Conservation (phyloP, 2,113 vertebrate species). For the Spea bombifrons region DNA sequence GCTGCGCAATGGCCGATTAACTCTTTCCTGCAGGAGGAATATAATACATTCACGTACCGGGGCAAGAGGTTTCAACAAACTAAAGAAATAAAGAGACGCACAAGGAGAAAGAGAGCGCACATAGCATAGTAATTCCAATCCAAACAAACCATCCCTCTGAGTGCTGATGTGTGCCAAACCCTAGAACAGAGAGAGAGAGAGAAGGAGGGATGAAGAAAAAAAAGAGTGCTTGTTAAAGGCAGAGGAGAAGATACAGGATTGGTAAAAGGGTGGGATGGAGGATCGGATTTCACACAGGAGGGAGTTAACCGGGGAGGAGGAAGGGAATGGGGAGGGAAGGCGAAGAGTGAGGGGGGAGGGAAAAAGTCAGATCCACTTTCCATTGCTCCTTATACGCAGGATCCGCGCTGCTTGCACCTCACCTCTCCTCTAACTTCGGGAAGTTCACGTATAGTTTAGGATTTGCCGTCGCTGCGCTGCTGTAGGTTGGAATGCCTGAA, state of each 20-base stretch:
- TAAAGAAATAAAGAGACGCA: constrained; percentile 20
- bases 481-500: neutral
- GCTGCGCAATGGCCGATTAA: neutral
- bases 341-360: constrained; percentile 32
- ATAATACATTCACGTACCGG: neutral
- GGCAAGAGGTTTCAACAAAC: neutral
- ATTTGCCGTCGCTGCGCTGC: neutral
- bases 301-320: constrained; percentile 27
- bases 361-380: constrained; percentile 43
- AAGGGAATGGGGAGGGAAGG: constrained; percentile 20
- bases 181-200: constrained; percentile 24
- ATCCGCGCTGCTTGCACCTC: constrained; percentile 26
- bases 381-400: constrained; percentile 36
- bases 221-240: constrained; percentile 16
- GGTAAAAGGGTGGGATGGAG: constrained; percentile 28
- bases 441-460: neutral
- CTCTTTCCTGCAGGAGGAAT: neutral
- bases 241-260: constrained; percentile 13
- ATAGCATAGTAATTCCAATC: constrained; percentile 48
- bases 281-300: constrained; percentile 39
- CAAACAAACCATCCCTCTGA: constrained; percentile 45
- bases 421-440: constrained; percentile 32
- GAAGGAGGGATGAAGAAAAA: constrained; percentile 17
- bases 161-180: constrained; percentile 38
- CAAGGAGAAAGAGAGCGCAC: constrained; percentile 25